Conservation (phyloP, 2,888 invertebrate species). For the Fragum sueziense region DNA sequence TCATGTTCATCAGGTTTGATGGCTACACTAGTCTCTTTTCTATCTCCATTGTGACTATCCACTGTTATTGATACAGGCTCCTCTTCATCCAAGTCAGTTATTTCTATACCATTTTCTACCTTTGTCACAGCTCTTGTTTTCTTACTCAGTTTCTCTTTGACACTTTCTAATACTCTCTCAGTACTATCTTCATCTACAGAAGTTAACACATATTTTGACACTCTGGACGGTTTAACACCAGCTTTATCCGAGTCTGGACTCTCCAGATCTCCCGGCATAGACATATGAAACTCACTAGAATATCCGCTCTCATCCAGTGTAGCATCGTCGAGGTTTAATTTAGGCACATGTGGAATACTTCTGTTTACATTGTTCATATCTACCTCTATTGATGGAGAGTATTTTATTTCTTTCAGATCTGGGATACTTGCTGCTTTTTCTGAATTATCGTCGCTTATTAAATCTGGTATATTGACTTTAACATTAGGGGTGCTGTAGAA, state of each 20-base stretch:
- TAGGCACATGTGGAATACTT: constrained; percentile 43
- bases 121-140: constrained; percentile 17
- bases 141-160: constrained; percentile 15
- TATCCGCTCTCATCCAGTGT: constrained; percentile 59
- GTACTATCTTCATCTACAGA: background rate
- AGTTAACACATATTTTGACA: background rate
- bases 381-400: constrained; percentile 50
- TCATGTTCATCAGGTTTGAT: constrained; percentile 35
- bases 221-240: background rate
- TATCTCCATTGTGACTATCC: background rate
- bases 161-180: constrained; percentile 12
- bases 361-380: constrained; percentile 39
- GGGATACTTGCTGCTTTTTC: constrained; percentile 68
- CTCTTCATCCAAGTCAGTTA: constrained; percentile 38
- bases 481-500: constrained; percentile 70
- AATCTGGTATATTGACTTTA: constrained; percentile 55
- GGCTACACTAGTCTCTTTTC: constrained; percentile 10
- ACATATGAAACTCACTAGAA: constrained; percentile 53
- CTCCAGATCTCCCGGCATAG: constrained; percentile 51
- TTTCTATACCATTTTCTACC: constrained; percentile 25
- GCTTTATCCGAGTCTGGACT: constrained; percentile 50
- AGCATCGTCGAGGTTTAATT: constrained; percentile 41
- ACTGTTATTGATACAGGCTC: constrained; percentile 21
- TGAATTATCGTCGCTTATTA: constrained; percentile 46
- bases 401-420: constrained; percentile 54